Evolutionary conservation across 2,888 invertebrate species (phyloP).

Genomic region (Polydrusus pterygomalis): DNA sequence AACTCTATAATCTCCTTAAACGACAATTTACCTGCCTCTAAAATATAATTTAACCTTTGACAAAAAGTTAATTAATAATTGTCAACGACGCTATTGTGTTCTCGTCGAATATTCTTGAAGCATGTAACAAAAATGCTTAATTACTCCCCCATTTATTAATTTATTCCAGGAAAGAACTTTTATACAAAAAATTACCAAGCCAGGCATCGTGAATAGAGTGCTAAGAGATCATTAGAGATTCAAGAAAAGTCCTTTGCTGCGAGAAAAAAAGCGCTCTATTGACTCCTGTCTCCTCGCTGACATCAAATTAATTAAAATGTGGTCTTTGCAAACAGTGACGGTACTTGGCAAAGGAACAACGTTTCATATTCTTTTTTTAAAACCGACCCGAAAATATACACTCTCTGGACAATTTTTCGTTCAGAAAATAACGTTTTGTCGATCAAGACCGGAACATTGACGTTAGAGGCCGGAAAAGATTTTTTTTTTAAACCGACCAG

Average conservation of each 20-base stretch:
- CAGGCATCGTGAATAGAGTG: conserved; percentile 47
- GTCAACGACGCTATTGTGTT: conserved; percentile 18
- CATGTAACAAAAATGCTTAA: conserved; percentile 44
- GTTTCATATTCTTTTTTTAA: no score
- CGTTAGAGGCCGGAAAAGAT: no score
- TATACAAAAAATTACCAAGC: conserved; percentile 38
- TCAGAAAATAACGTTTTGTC: no score
- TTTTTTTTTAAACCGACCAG: no score
- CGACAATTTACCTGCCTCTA: background rate
- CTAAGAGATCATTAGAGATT: conserved; percentile 61
- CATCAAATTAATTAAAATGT: conserved; percentile 67
- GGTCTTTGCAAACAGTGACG: conserved; percentile 33
- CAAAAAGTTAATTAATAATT: conserved; percentile 26
- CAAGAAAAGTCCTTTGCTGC: conserved; percentile 59
- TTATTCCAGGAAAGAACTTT: conserved; percentile 36
- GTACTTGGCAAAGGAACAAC: background rate
- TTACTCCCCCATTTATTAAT: conserved; percentile 43
- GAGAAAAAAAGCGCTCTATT: conserved; percentile 57
- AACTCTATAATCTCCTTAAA: background rate
- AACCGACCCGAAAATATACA: no score
- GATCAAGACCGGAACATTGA: no score
- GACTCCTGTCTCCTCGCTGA: conserved; percentile 64
- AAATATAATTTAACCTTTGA: conserved; percentile 13
- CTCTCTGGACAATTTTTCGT: no score
- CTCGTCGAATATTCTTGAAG: conserved; percentile 29